These are phyloP conservation scores for Spinibarbus caldwelli DNA, from an alignment of 2,797 vertebrate genomes.

Conservation along the genomic window DNA sequence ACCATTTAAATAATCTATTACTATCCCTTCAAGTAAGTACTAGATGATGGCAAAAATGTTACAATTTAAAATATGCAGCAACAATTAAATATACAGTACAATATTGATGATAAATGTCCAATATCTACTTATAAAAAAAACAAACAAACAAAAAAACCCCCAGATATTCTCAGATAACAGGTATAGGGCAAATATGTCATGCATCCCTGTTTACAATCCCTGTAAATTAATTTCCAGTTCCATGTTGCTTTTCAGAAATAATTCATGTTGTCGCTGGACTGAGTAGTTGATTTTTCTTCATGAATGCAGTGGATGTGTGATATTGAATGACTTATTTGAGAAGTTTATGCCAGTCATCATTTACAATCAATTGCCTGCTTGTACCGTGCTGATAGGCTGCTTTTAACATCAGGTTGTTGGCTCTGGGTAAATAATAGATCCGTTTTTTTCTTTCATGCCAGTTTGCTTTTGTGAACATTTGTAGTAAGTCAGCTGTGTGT, in stretches of 20 bases:
- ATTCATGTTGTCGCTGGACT: background rate
- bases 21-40: background rate
- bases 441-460: conserved; percentile 12
- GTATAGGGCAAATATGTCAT: background rate
- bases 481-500: background rate
- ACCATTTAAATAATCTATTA: background rate
- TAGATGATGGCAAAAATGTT: background rate
- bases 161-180: background rate
- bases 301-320: background rate
- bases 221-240: background rate
- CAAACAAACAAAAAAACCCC: no score
- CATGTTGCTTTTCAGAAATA: background rate
- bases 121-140: background rate
- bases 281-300: background rate
- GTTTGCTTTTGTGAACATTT: conserved; percentile 31
- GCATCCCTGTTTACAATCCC: background rate
- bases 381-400: conserved; percentile 10
- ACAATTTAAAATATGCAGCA: background rate
- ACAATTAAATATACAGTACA: background rate
- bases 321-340: conserved; percentile 5
- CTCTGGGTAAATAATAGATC: conserved; percentile 30
- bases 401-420: conserved; percentile 31
- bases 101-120: background rate
- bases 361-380: conserved; percentile 6
- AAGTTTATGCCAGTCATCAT: conserved; percentile 9